phyloP scores from a whole-genome alignment of 2,888 invertebrate species.

The Pseudococcus viburni region DNA sequence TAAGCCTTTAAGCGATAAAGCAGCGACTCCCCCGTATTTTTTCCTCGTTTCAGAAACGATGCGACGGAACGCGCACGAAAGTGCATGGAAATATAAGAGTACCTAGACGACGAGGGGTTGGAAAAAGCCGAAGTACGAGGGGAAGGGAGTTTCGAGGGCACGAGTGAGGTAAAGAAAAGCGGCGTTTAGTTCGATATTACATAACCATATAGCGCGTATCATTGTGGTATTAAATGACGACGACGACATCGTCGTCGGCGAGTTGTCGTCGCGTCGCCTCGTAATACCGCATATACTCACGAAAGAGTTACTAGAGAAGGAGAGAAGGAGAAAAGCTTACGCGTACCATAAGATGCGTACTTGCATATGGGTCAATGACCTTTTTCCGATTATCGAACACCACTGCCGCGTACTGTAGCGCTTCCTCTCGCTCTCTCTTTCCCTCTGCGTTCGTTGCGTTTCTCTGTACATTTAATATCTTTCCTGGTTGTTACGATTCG shows the following conservation, averaged over 20 bases:
- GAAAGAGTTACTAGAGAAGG: background rate
- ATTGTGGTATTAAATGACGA: background rate
- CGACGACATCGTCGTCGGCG: background rate
- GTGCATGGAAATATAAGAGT: background rate
- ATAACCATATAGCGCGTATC: slow-evolving; percentile 21
- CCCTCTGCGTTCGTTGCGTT: background rate
- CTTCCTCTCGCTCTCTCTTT: background rate
- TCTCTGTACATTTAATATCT: background rate
- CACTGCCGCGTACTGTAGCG: slow-evolving; percentile 8
- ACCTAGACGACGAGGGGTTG: background rate
- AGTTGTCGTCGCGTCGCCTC: background rate
- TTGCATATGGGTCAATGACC: slow-evolving; percentile 46
- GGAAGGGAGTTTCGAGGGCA: background rate
- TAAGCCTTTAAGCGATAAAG: slow-evolving; percentile 15
- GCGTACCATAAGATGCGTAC: slow-evolving; percentile 34
- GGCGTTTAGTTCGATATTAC: slow-evolving; percentile 7
- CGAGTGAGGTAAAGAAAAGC: slow-evolving; percentile 2
- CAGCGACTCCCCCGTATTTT: background rate
- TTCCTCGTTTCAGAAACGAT: background rate
- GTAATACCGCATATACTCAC: background rate
- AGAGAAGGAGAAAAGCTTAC: background rate
- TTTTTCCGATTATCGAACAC: slow-evolving; percentile 40
- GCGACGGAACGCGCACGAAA: background rate
- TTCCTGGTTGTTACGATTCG: background rate
- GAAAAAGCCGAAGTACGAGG: background rate